These are phyloP conservation scores for Aphis gossypii DNA, from an alignment of 1,140 invertebrate species.

Conservation along the genomic window DNA sequence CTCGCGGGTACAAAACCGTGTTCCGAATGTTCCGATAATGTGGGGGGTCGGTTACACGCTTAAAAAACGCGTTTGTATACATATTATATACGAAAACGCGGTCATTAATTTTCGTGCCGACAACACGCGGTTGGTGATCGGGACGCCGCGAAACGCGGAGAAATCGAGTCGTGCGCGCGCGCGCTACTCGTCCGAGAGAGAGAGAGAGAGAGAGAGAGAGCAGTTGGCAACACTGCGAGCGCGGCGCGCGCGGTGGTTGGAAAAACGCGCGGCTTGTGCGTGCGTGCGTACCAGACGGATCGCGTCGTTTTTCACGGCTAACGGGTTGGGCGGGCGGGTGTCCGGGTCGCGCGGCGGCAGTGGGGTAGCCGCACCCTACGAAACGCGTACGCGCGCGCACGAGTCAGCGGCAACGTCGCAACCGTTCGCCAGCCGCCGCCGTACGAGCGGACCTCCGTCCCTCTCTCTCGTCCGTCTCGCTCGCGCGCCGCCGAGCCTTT, in stretches of 20 bases:
- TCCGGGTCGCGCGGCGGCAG: not conserved
- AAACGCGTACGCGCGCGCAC: not conserved
- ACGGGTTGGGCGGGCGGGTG: not conserved
- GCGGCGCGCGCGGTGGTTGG: not conserved
- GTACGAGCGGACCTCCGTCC: not conserved
- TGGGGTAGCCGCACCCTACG: conserved; percentile 39
- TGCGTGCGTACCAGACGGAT: not conserved
- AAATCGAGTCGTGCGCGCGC: not conserved
- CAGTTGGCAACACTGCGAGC: conserved; percentile 1
- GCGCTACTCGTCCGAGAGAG: not conserved
- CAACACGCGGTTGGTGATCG: conserved; percentile 18
- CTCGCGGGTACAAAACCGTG: not conserved
- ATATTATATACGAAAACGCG: not conserved
- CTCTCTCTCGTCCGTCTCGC: not conserved
- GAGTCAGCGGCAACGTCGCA: conserved; percentile 12
- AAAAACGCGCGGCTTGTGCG: not conserved
- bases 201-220: too few relatives aligned
- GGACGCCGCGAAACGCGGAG: not conserved
- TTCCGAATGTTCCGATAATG: not conserved
- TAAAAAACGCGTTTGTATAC: not conserved
- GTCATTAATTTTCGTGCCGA: not conserved
- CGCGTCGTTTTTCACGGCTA: not conserved
- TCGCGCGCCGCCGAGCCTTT: not conserved
- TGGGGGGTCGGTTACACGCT: not conserved
- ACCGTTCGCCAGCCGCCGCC: not conserved